phyloP scores from a whole-genome alignment of 1,140 invertebrate genomes.

The Nilaparvata lugens region DNA sequence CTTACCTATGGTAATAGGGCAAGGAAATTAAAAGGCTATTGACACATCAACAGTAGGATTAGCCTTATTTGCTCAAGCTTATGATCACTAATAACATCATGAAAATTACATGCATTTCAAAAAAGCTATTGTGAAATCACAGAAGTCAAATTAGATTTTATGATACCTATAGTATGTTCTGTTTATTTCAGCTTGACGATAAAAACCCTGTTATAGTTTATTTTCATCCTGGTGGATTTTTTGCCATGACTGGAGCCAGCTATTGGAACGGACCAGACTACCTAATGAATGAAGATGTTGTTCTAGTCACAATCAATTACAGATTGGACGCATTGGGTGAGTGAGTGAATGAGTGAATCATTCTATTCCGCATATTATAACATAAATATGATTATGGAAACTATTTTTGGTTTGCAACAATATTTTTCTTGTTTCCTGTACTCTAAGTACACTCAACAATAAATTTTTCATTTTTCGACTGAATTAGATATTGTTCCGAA shows the following conservation, averaged over 20 bases:
- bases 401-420: no score
- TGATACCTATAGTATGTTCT: background rate
- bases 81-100: no score
- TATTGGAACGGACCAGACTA: slow-evolving; percentile 36
- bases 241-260: slow-evolving; percentile 27
- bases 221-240: slow-evolving; percentile 37
- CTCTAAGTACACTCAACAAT: no score
- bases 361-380: no score
- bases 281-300: slow-evolving; percentile 41
- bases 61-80: background rate
- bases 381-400: no score
- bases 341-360: no score
- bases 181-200: slow-evolving; percentile 14
- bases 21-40: no score
- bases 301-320: slow-evolving; percentile 50
- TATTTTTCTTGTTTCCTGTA: no score
- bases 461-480: no score
- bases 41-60: background rate
- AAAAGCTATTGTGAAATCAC: background rate
- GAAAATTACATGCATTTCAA: background rate
- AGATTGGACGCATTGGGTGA: slow-evolving; percentile 42
- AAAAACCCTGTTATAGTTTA: slow-evolving; percentile 39
- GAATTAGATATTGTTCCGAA: no score
- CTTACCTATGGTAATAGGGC: no score
- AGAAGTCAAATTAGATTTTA: background rate